Base-by-base conservation (phyloP, 2,888 invertebrate genomes). In the Tipula vernalis region DNA sequence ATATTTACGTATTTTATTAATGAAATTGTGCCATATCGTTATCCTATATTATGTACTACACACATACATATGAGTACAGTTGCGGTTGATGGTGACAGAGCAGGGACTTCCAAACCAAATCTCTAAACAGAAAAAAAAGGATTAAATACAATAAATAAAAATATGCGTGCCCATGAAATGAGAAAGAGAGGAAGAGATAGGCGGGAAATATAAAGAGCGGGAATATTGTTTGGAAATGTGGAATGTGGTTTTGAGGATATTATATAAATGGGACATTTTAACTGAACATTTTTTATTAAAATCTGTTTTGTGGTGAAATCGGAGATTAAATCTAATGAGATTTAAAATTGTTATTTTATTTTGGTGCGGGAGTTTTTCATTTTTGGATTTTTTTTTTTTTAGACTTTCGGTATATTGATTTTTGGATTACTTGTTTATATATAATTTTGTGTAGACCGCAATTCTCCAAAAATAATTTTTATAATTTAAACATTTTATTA, bases 251-350 rank as follows among this genome's bases (percentile, higher is more conserved):
- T 71, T 71, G n/a, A 51, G 28, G 28, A 71, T 28, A 28, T 71
- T 71, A 71, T 71, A 71, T 71, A 71, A 71, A 71, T 71, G 71
- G 71, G 71, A 71, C 71, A 71, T 71, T 71, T 71, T 71, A 71
- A 71, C 71, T 71, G 28, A 71, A 28, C 71, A 71, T 71, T 71
- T 71, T 18, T 71, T 71, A 71, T 71, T 71, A 71, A 71, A 71
- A 71, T 71, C 28, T 71, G 71, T 71, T 71, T 71, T 71, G 71
- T 71, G 71, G 71, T 71, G 71, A 71, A 71, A 71, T 71, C 28
- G 71, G 71, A 71, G 71, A 71, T 71, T 71, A 71, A 71, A 71
- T 71, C 71, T 10, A 71, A 71, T 71, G 71, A 71, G 71, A 71
- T 71, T 71, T 71, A 71, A 71, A 71, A 71, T 71, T 71, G 71